phyloP scores from a whole-genome alignment of 2,797 vertebrate genomes.

The Sparidentex hasta region DNA sequence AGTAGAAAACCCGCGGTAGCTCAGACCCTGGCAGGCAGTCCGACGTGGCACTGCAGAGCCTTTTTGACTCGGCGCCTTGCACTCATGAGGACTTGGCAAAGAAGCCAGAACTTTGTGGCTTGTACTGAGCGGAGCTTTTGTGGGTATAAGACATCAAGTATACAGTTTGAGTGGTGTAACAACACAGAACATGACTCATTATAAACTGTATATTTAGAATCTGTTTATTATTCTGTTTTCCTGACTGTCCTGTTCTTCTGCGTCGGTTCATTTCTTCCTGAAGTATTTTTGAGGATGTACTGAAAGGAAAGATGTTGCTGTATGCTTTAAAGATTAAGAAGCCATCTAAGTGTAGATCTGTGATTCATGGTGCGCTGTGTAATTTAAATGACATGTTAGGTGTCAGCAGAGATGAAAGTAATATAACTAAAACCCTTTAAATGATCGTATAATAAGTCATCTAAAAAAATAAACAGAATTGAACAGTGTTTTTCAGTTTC shows the following conservation, averaged over 20 bases:
- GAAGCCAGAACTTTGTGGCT: constrained; percentile 7
- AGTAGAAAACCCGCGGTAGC: constrained; percentile 25
- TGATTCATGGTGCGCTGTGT: background rate
- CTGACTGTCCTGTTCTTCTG: too few species aligned
- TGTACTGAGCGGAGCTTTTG: background rate
- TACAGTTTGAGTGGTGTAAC: background rate
- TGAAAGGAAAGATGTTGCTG: too few species aligned
- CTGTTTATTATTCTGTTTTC: too few species aligned
- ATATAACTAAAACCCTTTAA: background rate
- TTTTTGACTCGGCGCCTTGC: constrained; percentile 20
- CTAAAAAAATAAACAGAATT: background rate
- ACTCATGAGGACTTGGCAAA: constrained; percentile 44
- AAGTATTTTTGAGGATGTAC: too few species aligned
- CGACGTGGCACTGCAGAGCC: constrained; percentile 32
- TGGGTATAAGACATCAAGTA: background rate
- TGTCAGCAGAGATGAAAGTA: background rate
- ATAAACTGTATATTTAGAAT: background rate
- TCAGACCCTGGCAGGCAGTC: constrained; percentile 19
- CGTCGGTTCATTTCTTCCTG: too few species aligned
- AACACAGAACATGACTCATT: background rate
- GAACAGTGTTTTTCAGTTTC: background rate
- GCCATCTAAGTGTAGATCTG: too few species aligned
- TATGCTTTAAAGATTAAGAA: too few species aligned
- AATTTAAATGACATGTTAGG: background rate
- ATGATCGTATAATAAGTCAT: background rate